These are phyloP conservation scores for Drosophila auraria DNA, from an alignment of 1,140 invertebrate genomes.

Conservation along the genomic window DNA sequence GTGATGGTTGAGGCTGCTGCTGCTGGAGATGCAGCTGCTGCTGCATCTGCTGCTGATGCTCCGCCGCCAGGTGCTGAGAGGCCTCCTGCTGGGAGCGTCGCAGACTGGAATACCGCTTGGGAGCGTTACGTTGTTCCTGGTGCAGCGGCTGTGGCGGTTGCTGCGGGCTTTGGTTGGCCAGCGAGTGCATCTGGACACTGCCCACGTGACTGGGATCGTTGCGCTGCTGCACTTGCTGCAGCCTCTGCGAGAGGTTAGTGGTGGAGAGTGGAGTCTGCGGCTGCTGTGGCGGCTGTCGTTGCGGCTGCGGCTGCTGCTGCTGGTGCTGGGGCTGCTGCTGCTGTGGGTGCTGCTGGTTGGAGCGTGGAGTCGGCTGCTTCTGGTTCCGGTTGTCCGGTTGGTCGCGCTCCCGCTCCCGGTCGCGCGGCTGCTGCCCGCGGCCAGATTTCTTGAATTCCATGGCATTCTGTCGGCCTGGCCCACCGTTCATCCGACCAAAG, in stretches of 20 bases:
- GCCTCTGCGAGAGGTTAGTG: conserved; percentile 74
- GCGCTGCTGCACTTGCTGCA: conserved; percentile 81
- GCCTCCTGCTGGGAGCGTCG: conserved; percentile 86
- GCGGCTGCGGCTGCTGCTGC: conserved; percentile 57
- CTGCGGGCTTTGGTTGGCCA: conserved; percentile 74
- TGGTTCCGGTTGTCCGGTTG: conserved; percentile 45
- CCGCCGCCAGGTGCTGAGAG: conserved; percentile 59
- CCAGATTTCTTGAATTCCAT: conserved; percentile 70
- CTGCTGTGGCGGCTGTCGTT: conserved; percentile 31
- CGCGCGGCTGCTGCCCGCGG: conserved; percentile 42
- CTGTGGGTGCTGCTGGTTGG: conserved; percentile 47
- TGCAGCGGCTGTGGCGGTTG: conserved; percentile 79
- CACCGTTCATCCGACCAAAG: conserved; percentile 59
- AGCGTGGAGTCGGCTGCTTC: conserved; percentile 39
- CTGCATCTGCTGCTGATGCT: conserved; percentile 67
- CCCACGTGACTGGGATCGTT: conserved; percentile 84
- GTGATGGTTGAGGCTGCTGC: conserved; percentile 66
- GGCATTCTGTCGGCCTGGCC: conserved; percentile 56
- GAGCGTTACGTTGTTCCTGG: conserved; percentile 84
- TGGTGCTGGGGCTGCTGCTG: conserved; percentile 52
- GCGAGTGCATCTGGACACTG: conserved; percentile 81
- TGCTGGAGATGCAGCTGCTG: conserved; percentile 64
- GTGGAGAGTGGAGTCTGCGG: conserved; percentile 50
- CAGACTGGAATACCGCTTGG: conserved; percentile 92
- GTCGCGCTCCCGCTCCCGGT: conserved; percentile 53